phyloP scores from a whole-genome alignment of 1,140 invertebrate species.

The Diuraphis noxia region DNA sequence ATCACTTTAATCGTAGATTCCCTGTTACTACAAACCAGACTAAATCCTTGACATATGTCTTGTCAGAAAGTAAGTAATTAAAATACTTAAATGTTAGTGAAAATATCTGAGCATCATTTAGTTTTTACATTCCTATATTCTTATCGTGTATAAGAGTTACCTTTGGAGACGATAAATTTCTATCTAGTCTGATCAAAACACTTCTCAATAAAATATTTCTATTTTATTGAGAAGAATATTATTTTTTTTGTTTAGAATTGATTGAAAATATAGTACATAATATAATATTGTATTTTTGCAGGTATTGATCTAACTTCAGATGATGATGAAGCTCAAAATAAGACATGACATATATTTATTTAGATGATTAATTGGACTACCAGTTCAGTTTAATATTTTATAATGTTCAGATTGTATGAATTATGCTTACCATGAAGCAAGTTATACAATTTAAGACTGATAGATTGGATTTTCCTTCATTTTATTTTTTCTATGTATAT shows the following conservation, averaged over 20 bases:
- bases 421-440: background rate
- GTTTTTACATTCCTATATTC: background rate
- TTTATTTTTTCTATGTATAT: background rate
- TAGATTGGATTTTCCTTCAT: background rate
- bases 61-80: background rate
- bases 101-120: background rate
- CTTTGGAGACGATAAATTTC: background rate
- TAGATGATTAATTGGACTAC: background rate
- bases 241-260: too few relatives aligned
- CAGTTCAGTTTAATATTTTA: background rate
- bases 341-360: background rate
- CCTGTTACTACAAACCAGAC: background rate
- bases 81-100: background rate
- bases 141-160: background rate
- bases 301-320: slow-evolving; percentile 35
- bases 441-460: background rate
- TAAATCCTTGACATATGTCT: background rate
- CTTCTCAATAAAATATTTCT: too few relatives aligned
- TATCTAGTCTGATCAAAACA: background rate
- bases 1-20: background rate
- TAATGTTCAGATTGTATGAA: background rate
- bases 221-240: too few relatives aligned
- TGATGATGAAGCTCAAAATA: background rate
- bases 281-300: background rate
- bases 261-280: background rate